Percentiles rank a stretch among this genome's conserved stretches.
Conservation (phyloP, 2,888 invertebrate genomes). For the Cecidostiba fungosa region DNA sequence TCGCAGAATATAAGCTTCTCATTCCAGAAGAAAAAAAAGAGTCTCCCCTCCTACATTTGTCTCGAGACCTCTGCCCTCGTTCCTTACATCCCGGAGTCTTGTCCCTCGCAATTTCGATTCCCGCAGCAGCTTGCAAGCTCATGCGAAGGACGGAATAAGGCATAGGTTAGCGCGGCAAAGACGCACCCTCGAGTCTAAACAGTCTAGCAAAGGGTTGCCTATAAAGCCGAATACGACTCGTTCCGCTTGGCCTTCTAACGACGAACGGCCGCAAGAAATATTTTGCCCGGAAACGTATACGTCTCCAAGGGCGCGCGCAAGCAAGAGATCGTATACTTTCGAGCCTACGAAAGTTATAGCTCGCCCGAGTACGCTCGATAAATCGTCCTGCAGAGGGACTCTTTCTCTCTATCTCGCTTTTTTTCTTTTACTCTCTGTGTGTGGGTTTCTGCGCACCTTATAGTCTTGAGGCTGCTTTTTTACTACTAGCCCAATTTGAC, state of each 20-base stretch:
- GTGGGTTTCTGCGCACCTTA: neutral
- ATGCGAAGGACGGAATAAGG: neutral
- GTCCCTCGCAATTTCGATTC: constrained; percentile 18
- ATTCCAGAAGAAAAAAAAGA: neutral
- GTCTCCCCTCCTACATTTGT: neutral
- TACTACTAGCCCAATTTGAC: neutral
- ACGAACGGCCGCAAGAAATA: constrained; percentile 45
- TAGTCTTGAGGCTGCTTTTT: neutral
- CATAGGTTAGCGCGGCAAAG: neutral
- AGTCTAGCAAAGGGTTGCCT: constrained; percentile 34
- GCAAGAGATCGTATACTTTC: constrained; percentile 34
- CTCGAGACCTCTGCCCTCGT: neutral
- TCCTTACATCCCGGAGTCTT: neutral
- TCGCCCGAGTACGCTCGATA: constrained; percentile 44
- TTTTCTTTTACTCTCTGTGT: constrained; percentile 20
- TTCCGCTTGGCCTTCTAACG: neutral
- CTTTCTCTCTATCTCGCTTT: constrained; percentile 24
- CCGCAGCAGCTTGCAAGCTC: neutral
- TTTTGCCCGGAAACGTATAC: constrained; percentile 40
- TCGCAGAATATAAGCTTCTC: neutral
- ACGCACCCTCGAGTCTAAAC: neutral
- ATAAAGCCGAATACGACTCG: neutral
- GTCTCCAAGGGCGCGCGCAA: neutral
- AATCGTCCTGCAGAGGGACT: constrained; percentile 9
- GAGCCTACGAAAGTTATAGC: constrained; percentile 42